A percentile compares a stretch with the other conserved stretches of the same genome.
phyloP scores from a whole-genome alignment of 2,797 vertebrate species.

The Parambassis ranga region DNA sequence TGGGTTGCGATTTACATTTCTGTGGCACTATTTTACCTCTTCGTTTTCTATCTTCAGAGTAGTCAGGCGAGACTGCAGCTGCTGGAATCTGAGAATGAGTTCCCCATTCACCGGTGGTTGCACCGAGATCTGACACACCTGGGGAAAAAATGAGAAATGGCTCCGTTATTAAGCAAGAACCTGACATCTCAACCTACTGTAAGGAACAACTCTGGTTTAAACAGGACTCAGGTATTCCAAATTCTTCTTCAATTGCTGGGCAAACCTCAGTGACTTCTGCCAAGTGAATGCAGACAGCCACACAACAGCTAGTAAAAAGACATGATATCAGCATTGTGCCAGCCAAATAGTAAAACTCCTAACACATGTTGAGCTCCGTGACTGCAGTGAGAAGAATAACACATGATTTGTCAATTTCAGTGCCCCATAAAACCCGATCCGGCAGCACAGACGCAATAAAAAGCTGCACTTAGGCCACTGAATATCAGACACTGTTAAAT shows the following conservation, averaged over 20 bases:
- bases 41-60: constrained; percentile 98
- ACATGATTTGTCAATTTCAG: constrained; percentile 52
- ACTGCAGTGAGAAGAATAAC: constrained; percentile 51
- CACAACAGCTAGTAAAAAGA: constrained; percentile 55
- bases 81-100: constrained; percentile 93
- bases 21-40: constrained; percentile 82
- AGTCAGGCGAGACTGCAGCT: constrained; percentile 93
- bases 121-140: constrained; percentile 94
- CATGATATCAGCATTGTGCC: constrained; percentile 59
- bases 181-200: background rate
- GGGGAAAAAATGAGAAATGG: constrained; percentile 5
- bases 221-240: background rate
- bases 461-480: constrained; percentile 46
- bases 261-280: constrained; percentile 22
- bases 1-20: background rate
- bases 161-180: background rate
- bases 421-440: constrained; percentile 47
- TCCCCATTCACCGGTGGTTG: constrained; percentile 95
- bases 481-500: constrained; percentile 49
- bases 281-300: constrained; percentile 39
- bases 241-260: constrained; percentile 25
- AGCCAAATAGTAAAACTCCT: constrained; percentile 50
- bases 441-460: constrained; percentile 55
- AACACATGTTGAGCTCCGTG: constrained; percentile 47
- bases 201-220: background rate